phyloP scores from a whole-genome alignment of 2,113 vertebrate species.

The Rhegmatorhina hoffmannsi region DNA sequence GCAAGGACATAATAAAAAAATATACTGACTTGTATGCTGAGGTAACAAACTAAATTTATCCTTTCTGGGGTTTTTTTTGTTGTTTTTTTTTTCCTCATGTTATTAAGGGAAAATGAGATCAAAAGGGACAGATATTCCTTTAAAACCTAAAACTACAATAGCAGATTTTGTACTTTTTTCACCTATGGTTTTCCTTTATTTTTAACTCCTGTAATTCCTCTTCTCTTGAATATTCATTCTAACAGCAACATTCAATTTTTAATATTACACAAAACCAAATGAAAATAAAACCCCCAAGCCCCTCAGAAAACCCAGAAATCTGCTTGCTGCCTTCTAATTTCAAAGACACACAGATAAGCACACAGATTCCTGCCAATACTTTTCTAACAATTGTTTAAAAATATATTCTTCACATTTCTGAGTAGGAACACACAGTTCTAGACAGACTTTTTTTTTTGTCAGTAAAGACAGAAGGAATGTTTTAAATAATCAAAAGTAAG shows the following conservation, averaged over 20 bases:
- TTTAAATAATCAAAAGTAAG: not conserved
- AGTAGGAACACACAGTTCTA: not conserved
- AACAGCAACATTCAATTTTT: not conserved
- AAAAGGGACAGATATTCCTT: not conserved
- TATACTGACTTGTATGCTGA: not conserved
- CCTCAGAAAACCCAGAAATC: not conserved
- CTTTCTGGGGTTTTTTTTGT: not conserved
- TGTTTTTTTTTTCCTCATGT: not conserved
- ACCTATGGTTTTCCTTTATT: not conserved
- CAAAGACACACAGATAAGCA: not conserved
- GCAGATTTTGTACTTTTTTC: not conserved
- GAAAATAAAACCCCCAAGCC: fast-evolving
- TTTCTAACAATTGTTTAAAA: not conserved
- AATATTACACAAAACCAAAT: not conserved
- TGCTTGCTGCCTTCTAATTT: not conserved
- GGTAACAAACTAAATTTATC: not conserved
- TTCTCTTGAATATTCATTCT: not conserved
- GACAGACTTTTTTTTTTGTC: not conserved
- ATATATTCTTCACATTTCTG: not conserved
- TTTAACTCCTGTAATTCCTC: not conserved
- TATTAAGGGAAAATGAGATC: not conserved
- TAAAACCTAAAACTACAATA: not conserved
- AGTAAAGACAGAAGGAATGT: not conserved
- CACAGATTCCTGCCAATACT: not conserved
- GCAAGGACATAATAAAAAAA: not conserved